Conservation (phyloP, 1,140 invertebrate species). For the Antheraea mylitta region DNA sequence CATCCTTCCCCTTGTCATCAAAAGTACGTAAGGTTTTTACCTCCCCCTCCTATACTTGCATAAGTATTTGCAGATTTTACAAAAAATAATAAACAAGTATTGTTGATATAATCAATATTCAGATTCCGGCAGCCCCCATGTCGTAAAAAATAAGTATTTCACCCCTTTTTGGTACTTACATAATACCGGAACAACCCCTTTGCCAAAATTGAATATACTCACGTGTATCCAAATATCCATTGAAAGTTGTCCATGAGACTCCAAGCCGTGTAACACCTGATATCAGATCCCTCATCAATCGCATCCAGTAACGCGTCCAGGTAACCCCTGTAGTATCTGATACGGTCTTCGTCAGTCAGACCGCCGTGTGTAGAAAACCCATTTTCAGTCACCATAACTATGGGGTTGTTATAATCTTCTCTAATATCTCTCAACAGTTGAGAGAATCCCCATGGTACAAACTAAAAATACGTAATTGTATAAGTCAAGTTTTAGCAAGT, state of each 20-base stretch:
- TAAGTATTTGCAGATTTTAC: too few species aligned
- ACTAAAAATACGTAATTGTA: slow-evolving; percentile 1
- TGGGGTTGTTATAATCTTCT: slow-evolving; percentile 34
- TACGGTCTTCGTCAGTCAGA: slow-evolving; percentile 29
- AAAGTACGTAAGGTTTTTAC: too few species aligned
- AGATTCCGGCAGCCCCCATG: too few species aligned
- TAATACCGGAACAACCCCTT: too few species aligned
- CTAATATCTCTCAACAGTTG: slow-evolving; percentile 28
- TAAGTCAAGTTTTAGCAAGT: too few species aligned
- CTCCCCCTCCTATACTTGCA: too few species aligned
- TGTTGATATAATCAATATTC: too few species aligned
- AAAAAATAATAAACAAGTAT: too few species aligned
- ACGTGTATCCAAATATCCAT: slow-evolving; percentile 77
- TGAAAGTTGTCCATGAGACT: slow-evolving; percentile 83
- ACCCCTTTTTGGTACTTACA: too few species aligned
- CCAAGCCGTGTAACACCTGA: slow-evolving; percentile 80
- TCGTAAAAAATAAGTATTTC: too few species aligned
- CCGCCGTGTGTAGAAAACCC: too few species aligned
- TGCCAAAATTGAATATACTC: slow-evolving; percentile 35
- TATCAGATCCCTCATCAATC: slow-evolving; percentile 38
- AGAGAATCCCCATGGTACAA: slow-evolving; percentile 60
- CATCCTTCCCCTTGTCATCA: too few species aligned
- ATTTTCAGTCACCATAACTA: slow-evolving; percentile 14
- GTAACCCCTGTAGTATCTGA: slow-evolving; percentile 67
- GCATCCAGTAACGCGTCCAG: slow-evolving; percentile 35